Percentiles rank a stretch among this genome's conserved stretches.
Conservation (phyloP, 2,888 invertebrate genomes). For the Aspidiotus destructor region DNA sequence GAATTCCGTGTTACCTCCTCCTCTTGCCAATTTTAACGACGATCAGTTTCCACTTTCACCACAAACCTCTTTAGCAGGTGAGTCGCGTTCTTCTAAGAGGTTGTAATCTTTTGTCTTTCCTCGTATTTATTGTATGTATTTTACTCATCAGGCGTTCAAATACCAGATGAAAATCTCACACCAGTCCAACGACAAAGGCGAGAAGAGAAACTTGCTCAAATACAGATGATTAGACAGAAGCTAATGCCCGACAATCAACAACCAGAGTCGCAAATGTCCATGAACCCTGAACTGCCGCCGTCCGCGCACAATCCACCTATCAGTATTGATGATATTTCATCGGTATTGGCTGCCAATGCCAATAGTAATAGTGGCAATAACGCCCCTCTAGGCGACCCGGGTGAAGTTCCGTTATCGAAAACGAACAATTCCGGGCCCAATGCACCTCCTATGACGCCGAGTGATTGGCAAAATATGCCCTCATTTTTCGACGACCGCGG, state of each 20-base stretch:
- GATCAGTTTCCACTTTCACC: constrained; percentile 22
- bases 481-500: constrained; percentile 33
- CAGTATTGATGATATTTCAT: constrained; percentile 27
- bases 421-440: not conserved
- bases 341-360: constrained; percentile 13
- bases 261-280: constrained; percentile 7
- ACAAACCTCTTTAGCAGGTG: constrained; percentile 25
- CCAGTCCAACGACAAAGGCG: constrained; percentile 90
- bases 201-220: constrained; percentile 82
- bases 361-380: constrained; percentile 19
- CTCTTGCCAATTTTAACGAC: constrained; percentile 21
- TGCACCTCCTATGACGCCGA: not conserved
- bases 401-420: not conserved
- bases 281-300: constrained; percentile 24
- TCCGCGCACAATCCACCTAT: constrained; percentile 25
- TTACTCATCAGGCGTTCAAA: constrained; percentile 58
- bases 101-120: too few relatives aligned
- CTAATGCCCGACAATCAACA: constrained; percentile 69
- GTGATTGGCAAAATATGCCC: constrained; percentile 38
- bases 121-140: constrained; percentile 11
- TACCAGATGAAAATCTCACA: constrained; percentile 90
- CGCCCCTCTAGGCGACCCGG: constrained; percentile 16
- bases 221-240: constrained; percentile 86
- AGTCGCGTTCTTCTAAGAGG: not conserved
- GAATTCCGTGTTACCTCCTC: constrained; percentile 26